Evolutionary conservation across 2,888 invertebrate genomes (phyloP).

Genomic region (Dione vanillae): DNA sequence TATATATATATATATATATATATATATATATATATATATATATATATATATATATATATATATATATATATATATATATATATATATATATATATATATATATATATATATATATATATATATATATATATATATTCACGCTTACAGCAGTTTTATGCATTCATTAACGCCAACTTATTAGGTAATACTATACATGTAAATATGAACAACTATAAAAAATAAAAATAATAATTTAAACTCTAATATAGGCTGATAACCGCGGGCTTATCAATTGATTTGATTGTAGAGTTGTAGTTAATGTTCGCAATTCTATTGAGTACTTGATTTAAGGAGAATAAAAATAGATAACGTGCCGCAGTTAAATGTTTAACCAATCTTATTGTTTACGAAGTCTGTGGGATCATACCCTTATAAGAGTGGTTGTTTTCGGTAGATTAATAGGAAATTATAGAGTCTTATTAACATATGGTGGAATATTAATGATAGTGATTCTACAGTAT

Average conservation of each 20-base stretch:
- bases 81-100: too few species aligned
- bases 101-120: too few species aligned
- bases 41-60: too few species aligned
- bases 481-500: background rate
- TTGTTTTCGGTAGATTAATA: background rate
- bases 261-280: conserved; percentile 34
- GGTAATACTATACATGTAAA: background rate
- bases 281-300: conserved; percentile 33
- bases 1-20: too few species aligned
- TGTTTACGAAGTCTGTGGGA: background rate
- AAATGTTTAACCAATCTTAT: background rate
- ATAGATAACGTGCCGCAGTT: background rate
- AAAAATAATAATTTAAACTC: conserved; percentile 23
- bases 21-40: too few species aligned
- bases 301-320: conserved; percentile 31
- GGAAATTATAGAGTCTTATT: background rate
- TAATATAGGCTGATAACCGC: conserved; percentile 27
- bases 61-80: too few species aligned
- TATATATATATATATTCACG: too few species aligned
- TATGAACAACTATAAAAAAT: background rate
- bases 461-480: background rate
- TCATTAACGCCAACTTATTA: too few species aligned
- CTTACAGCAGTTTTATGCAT: too few species aligned
- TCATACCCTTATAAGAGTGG: background rate
- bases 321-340: conserved; percentile 14